These are phyloP conservation scores for Apodemia duryi DNA, from an alignment of 2,888 invertebrate species.

Conservation along the genomic window DNA sequence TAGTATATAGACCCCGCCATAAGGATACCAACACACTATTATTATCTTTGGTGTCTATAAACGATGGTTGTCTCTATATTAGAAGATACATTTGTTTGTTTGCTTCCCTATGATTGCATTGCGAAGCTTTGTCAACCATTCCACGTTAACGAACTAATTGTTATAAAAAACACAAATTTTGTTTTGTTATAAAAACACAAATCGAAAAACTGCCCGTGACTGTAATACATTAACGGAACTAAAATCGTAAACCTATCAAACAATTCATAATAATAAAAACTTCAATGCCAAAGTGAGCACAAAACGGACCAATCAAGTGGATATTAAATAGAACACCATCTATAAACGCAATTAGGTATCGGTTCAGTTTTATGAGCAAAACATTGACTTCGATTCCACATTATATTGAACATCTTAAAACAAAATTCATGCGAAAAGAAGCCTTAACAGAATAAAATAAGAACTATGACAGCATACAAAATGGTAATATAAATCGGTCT, in stretches of 20 bases:
- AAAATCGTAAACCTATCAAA: conserved; percentile 38
- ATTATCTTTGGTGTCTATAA: no score
- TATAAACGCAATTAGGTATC: conserved; percentile 59
- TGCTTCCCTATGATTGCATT: no score
- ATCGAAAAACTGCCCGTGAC: conserved; percentile 17
- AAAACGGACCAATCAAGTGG: conserved; percentile 58
- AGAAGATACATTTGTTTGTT: no score
- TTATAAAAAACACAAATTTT: background rate
- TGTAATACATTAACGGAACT: conserved; percentile 19
- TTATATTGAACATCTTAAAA: conserved; percentile 12
- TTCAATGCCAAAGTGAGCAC: conserved; percentile 50
- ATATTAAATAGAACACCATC: conserved; percentile 68
- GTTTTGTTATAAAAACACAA: background rate
- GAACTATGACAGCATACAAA: conserved; percentile 29
- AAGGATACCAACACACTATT: no score
- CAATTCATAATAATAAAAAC: conserved; percentile 73
- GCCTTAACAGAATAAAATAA: conserved; percentile 27
- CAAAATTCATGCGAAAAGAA: conserved; percentile 22
- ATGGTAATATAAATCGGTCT: conserved; percentile 43
- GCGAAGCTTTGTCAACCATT: no score
- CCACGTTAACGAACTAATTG: background rate
- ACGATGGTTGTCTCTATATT: no score
- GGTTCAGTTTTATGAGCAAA: conserved; percentile 65
- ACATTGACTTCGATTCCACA: conserved; percentile 53
- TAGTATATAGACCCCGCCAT: no score